Percentiles rank a stretch among this genome's conserved stretches.
phyloP scores from a whole-genome alignment of 2,888 invertebrate genomes.

The Drosophila phalerata region DNA sequence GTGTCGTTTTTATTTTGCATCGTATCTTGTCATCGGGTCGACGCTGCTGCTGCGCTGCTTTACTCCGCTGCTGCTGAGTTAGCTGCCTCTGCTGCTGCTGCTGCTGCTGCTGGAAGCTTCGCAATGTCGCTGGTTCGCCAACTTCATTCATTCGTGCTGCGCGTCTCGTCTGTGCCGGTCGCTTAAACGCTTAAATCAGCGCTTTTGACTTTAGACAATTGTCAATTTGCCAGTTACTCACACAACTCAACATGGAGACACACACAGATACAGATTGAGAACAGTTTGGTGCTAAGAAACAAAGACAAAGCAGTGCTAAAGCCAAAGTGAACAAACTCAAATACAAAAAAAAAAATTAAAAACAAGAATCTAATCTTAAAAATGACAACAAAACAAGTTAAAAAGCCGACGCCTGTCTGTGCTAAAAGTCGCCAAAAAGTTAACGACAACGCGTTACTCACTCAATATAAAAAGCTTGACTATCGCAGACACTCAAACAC shows the following conservation, averaged over 20 bases:
- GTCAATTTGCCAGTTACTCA: slow-evolving; percentile 21
- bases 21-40: slow-evolving; percentile 25
- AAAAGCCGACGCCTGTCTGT: slow-evolving; percentile 57
- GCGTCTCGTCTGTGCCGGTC: slow-evolving; percentile 75
- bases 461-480: slow-evolving; percentile 59
- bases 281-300: slow-evolving; percentile 50
- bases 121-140: slow-evolving; percentile 55
- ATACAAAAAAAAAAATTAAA: slow-evolving; percentile 26
- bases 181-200: slow-evolving; percentile 43
- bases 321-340: slow-evolving; percentile 46
- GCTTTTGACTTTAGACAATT: slow-evolving; percentile 6
- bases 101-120: slow-evolving; percentile 33
- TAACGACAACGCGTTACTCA: slow-evolving; percentile 64
- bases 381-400: slow-evolving; percentile 33
- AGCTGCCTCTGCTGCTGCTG: background rate
- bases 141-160: slow-evolving; percentile 82
- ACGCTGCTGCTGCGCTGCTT: slow-evolving; percentile 16
- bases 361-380: background rate
- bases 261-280: slow-evolving; percentile 21
- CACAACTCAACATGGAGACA: slow-evolving; percentile 17
- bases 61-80: slow-evolving; percentile 1
- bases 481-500: slow-evolving; percentile 53
- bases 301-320: slow-evolving; percentile 60
- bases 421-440: slow-evolving; percentile 55
- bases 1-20: slow-evolving; percentile 27